Evolutionary conservation across 2,113 vertebrate species (phyloP), one percentile per base, ranked within the genome.

Genomic region (Leucosticte australis): DNA sequence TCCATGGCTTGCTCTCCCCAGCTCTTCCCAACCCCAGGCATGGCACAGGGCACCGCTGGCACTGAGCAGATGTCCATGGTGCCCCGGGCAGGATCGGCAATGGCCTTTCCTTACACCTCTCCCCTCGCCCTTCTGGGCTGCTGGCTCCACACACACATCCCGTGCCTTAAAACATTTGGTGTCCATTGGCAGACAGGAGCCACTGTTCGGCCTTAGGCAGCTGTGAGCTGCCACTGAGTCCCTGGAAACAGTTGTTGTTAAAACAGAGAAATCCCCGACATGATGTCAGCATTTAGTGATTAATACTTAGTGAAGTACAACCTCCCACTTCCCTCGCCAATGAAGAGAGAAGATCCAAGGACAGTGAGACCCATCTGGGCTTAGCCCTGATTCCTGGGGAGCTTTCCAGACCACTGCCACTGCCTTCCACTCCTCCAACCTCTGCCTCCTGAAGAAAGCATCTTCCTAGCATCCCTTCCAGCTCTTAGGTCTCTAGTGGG

Each of bases 1-100:
- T 47, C 26, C 3, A 0, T 26, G 30, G 33, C 49, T 91, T 80
- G 47, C 23, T 28, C 26, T 76, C 50, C 8, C 21, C 23, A 42
- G 10, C 17, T 75, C 21, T 78, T 75, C 49, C 42, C 26, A 27
- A 10, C 27, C 17, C 20, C 39, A 59, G 63, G 46, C 11, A 9
- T 10, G 18, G 8, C 87, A 76, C 62, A 83, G 57, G 23, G 13
- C 11, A 39, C 15, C 28, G 59, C 62, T 76, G 44, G 13, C 26
- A 9, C 49, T 42, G 23, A 64, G 35, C 20, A 53, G 26, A 37
- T 2, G 2, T 23, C 60, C 7, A 2, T 31, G 16, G 26, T 31
- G 7, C 30, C 10, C 6, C 0, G 0, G 35, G 21, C 44, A 82
- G 37, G 49, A 56, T 16, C 41, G 28, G 9, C 5, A 6, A 8